Evolutionary conservation across 2,888 invertebrate species (phyloP).

Genomic region (Parelbella ahira): DNA sequence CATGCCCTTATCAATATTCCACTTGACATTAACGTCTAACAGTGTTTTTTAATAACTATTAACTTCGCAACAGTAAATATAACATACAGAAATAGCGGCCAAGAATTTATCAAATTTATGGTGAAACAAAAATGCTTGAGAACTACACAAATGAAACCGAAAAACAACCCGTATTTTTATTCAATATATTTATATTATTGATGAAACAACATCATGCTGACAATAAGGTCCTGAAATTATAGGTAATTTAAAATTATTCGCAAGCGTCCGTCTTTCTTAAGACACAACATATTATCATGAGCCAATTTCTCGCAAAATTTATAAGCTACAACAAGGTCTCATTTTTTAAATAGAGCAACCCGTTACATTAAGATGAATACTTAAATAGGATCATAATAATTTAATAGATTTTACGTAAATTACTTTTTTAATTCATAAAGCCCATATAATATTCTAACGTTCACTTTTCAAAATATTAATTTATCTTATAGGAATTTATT

Average conservation of each 20-base stretch:
- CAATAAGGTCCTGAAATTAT: slow-evolving; percentile 13
- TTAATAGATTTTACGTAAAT: slow-evolving; percentile 37
- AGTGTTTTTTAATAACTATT: slow-evolving; percentile 49
- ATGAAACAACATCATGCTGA: no score
- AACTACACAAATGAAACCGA: slow-evolving; percentile 2
- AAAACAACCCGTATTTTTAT: slow-evolving; percentile 1
- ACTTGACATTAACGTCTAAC: slow-evolving; percentile 55
- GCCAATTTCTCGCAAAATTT: no score
- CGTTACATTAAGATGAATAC: slow-evolving; percentile 51
- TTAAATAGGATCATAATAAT: slow-evolving; percentile 27
- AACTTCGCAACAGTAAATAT: slow-evolving; percentile 40
- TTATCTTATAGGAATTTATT: slow-evolving; percentile 46
- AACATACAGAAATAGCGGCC: slow-evolving; percentile 43
- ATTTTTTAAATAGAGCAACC: slow-evolving; percentile 33
- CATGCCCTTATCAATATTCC: slow-evolving; percentile 53
- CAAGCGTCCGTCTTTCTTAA: no score
- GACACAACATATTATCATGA: no score
- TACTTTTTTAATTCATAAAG: slow-evolving; percentile 42
- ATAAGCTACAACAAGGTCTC: no score
- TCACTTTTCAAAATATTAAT: slow-evolving; percentile 60
- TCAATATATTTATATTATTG: no score
- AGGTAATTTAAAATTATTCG: no score
- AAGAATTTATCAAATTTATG: slow-evolving; percentile 28
- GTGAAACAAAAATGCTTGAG: slow-evolving; percentile 4
- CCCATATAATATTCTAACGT: slow-evolving; percentile 53